Conservation (phyloP, 2,888 invertebrate genomes). For the Melanchra persicariae region DNA sequence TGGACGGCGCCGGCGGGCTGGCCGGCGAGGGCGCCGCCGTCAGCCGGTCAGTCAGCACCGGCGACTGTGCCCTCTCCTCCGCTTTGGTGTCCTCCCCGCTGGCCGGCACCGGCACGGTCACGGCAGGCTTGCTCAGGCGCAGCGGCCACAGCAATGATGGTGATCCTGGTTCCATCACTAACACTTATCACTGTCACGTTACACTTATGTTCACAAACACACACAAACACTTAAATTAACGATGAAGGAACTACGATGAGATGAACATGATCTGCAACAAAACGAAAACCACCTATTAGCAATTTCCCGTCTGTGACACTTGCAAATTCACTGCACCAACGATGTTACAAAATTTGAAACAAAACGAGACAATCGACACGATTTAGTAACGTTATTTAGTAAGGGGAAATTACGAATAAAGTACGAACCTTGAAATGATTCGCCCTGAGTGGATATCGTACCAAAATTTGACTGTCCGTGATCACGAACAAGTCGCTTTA, state of each 20-base stretch:
- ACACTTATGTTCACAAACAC: conserved; percentile 87
- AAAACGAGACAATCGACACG: conserved; percentile 72
- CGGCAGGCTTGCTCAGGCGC: conserved; percentile 87
- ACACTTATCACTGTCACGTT: conserved; percentile 83
- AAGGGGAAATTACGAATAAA: conserved; percentile 89
- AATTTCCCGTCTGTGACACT: conserved; percentile 69
- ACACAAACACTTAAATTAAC: conserved; percentile 84
- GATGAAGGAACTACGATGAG: conserved; percentile 89
- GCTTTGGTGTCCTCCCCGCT: conserved; percentile 80
- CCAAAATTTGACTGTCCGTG: conserved; percentile 91
- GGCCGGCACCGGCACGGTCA: conserved; percentile 72
- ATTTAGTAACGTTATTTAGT: conserved; percentile 84
- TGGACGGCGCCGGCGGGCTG: conserved; percentile 80
- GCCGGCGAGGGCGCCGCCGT: conserved; percentile 81
- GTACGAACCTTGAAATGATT: conserved; percentile 90
- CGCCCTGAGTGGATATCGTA: conserved; percentile 91
- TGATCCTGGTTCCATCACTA: conserved; percentile 89
- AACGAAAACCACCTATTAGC: conserved; percentile 77
- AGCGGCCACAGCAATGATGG: conserved; percentile 88
- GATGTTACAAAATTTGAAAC: conserved; percentile 84
- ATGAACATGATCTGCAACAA: conserved; percentile 90
- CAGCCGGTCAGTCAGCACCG: conserved; percentile 84
- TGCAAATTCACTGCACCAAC: conserved; percentile 74
- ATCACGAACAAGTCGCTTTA: conserved; percentile 82
- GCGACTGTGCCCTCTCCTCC: conserved; percentile 86